These are phyloP conservation scores for Drosophila yooni DNA, from an alignment of 2,888 invertebrate genomes.

Conservation along the genomic window DNA sequence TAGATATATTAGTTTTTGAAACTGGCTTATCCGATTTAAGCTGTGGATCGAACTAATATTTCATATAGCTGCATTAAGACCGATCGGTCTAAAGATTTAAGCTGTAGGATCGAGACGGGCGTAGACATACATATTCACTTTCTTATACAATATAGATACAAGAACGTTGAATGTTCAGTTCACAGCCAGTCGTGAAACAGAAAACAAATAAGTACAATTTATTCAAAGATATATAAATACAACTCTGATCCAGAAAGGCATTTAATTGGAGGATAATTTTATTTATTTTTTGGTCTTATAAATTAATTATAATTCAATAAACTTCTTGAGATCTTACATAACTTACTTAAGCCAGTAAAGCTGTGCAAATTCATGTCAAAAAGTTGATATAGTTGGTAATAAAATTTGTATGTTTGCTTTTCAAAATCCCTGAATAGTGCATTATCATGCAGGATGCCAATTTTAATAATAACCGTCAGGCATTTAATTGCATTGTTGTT, in stretches of 20 bases:
- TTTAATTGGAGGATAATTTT: too few relatives aligned
- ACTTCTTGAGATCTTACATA: neutral
- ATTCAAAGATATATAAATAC: neutral
- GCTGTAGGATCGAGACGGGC: neutral
- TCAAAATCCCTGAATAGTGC: neutral
- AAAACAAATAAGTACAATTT: neutral
- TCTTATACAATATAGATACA: neutral
- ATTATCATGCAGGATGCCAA: neutral
- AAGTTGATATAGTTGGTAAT: neutral
- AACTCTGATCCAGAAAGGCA: too few relatives aligned
- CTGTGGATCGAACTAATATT: neutral
- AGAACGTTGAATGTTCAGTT: neutral
- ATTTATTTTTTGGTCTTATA: neutral
- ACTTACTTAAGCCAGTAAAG: too few relatives aligned
- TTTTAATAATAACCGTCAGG: slow-evolving; percentile 5
- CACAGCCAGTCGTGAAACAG: neutral
- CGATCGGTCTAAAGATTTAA: neutral
- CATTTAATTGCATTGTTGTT: slow-evolving; percentile 33
- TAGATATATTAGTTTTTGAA: neutral
- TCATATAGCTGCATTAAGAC: neutral
- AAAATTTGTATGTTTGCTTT: neutral
- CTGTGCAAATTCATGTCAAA: neutral
- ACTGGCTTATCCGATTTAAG: neutral
- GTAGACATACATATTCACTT: neutral
- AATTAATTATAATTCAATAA: neutral